These are phyloP conservation scores for Ranitomeya imitator DNA, from an alignment of 2,113 vertebrate genomes.

Conservation along the genomic window DNA sequence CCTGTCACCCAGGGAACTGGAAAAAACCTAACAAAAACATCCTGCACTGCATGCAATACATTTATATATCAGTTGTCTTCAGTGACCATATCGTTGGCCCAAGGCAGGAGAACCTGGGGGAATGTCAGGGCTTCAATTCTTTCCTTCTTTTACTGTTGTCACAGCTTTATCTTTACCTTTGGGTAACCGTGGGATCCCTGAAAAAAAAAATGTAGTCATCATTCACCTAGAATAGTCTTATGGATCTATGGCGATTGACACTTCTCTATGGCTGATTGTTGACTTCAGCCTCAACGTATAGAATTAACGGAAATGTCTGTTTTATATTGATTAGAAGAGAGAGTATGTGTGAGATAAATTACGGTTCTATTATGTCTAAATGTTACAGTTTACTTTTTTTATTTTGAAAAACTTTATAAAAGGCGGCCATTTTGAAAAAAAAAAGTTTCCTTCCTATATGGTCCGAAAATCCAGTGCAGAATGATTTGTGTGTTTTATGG, in stretches of 20 bases:
- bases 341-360: no score
- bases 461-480: no score
- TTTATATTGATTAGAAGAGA: no score
- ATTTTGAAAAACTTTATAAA: no score
- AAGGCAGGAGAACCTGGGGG: neutral
- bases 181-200: neutral
- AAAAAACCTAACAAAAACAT: neutral
- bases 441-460: no score
- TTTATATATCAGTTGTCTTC: neutral
- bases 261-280: neutral
- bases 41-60: neutral
- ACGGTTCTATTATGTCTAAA: no score
- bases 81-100: neutral
- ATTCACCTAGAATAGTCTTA: neutral
- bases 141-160: neutral
- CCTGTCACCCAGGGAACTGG: neutral
- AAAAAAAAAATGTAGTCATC: neutral
- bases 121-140: neutral
- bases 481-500: no score
- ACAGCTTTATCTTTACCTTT: neutral
- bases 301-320: no score
- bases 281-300: no score
- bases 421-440: no score
- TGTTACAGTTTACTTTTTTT: no score
- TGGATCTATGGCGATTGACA: neutral